Evolutionary conservation across 2,113 vertebrate genomes (phyloP), one percentile per base, ranked within the genome.

Genomic region (Pelvicachromis taeniatus): DNA sequence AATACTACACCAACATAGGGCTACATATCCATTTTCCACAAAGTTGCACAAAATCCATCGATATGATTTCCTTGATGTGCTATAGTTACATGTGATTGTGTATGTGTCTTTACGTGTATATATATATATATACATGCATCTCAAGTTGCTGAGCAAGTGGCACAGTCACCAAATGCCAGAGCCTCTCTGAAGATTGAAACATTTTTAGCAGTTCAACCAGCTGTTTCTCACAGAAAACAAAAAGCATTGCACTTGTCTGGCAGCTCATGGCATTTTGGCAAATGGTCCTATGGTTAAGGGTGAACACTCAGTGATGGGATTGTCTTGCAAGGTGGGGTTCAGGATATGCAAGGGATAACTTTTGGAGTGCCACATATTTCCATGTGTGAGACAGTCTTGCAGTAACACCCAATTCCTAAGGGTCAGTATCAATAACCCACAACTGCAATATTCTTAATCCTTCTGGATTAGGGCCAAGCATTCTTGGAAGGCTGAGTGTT

Each of bases 271-370:
- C 75, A 92, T 93, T 93, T 91, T 91, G 91, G 90, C 92, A 90
- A 23, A 61, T 19, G 82, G 53, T 84, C 73, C 12, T 84, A 54
- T 14, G 86, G 84, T 77, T 40, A 80, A 87, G 85, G 79, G 70
- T 53, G 58, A 79, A 55, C 59, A 31, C 73, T 79, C 31, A 54
- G 77, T 4, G 1, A 68, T 33, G 6, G 82, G 88, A 95, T 95
- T 95, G 91, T 90, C 92, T 56, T 78, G 40, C 81, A 82, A 95
- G 95, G 93, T 84, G 86, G 87, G 93, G 91, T 90, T 68, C 50
- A 81, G 81, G 85, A 86, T 23, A 70, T 85, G 84, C 55, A 56
- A 52, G 70, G 38, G 61, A 40, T 7, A 13, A 80, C 75, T 84
- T 63, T 80, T 19, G 14, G 5, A 19, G 81, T 45, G 56, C 23